These are phyloP conservation scores for Spea bombifrons DNA, from an alignment of 2,113 vertebrate species.

Conservation along the genomic window DNA sequence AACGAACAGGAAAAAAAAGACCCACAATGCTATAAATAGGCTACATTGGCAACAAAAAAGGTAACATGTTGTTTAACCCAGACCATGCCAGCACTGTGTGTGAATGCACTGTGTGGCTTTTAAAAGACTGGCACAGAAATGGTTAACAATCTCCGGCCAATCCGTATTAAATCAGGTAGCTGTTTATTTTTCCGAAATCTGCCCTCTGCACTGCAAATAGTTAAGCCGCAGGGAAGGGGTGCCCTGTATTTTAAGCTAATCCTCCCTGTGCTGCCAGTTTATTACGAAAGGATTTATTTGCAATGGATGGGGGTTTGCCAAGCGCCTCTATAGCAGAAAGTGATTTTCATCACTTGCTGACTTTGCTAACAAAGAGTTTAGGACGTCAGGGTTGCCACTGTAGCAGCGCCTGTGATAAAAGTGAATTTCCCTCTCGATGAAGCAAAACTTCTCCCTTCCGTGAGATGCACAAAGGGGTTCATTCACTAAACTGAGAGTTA, in stretches of 20 bases:
- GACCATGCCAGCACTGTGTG: no score
- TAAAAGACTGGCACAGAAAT: no score
- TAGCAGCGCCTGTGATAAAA: no score
- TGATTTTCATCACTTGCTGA: background rate
- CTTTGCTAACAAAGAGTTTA: background rate
- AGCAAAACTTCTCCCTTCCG: no score
- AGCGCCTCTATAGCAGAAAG: background rate
- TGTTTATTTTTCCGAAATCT: background rate
- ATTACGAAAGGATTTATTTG: constrained; percentile 4
- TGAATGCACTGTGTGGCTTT: no score
- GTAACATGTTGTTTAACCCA: background rate
- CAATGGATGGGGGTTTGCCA: background rate
- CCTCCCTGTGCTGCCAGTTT: background rate
- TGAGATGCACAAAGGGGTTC: no score
- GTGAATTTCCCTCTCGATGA: no score
- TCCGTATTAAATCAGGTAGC: background rate
- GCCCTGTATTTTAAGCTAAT: background rate
- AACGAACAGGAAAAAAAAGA: background rate
- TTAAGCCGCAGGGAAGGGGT: background rate
- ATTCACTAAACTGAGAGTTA: no score
- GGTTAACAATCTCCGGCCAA: background rate
- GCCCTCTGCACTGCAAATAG: background rate
- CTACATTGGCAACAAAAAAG: background rate
- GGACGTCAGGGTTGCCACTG: background rate
- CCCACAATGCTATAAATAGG: background rate